phyloP scores from a whole-genome alignment of 2,888 invertebrate species.

The Ectemnius cavifrons region DNA sequence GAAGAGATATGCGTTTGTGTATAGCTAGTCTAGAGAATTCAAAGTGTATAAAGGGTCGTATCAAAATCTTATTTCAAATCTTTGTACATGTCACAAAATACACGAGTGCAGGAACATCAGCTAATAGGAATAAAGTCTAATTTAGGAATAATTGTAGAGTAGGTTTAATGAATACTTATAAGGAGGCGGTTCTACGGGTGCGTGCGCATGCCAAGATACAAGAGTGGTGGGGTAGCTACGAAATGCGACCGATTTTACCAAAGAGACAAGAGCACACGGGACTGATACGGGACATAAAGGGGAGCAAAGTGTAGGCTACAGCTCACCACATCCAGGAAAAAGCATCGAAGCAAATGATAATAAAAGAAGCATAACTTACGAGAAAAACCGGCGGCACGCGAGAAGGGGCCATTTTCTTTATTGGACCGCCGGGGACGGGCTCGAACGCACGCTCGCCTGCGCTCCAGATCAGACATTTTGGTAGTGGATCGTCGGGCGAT shows the following conservation, averaged over 20 bases:
- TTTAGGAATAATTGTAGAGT: not conserved
- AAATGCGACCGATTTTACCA: slow-evolving; percentile 32
- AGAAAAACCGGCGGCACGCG: slow-evolving; percentile 77
- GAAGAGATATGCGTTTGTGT: too few species aligned
- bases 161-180: slow-evolving; percentile 14
- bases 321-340: slow-evolving; percentile 74
- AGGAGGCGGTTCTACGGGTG: slow-evolving; percentile 54
- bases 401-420: slow-evolving; percentile 69
- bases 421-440: slow-evolving; percentile 68
- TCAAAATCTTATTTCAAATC: too few species aligned
- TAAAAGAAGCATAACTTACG: slow-evolving; percentile 79
- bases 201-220: slow-evolving; percentile 64
- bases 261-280: slow-evolving; percentile 13
- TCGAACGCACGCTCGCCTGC: slow-evolving; percentile 74
- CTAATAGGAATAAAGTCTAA: not conserved
- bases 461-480: slow-evolving; percentile 74
- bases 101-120: too few species aligned
- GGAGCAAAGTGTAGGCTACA: slow-evolving; percentile 52
- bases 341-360: slow-evolving; percentile 78
- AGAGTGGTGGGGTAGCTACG: slow-evolving; percentile 38
- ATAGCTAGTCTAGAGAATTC: too few species aligned
- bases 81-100: too few species aligned
- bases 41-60: too few species aligned
- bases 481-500: slow-evolving; percentile 67
- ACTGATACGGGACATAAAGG: not conserved